phyloP scores from a whole-genome alignment of 1,140 invertebrate genomes.

The Copidosoma floridanum region DNA sequence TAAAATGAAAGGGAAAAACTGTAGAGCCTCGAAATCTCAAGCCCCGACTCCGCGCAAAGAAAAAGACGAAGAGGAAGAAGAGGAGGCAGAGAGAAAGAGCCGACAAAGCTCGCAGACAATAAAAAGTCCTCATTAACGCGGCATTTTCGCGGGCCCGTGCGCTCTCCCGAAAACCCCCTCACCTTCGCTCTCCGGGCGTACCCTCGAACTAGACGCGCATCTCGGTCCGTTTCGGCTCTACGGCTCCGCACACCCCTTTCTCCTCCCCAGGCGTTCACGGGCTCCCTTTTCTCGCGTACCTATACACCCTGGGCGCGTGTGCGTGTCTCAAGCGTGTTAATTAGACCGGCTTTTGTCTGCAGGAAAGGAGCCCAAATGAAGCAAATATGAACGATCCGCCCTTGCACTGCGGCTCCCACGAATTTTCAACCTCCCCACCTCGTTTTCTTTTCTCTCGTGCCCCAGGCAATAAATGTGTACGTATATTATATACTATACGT shows the following conservation, averaged over 20 bases:
- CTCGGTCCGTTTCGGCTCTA: conserved; percentile 5
- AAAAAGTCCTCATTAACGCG: neutral
- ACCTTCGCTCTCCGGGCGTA: neutral
- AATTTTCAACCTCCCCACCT: no score
- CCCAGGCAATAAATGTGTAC: no score
- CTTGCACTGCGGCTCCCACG: neutral
- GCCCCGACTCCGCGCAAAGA: neutral
- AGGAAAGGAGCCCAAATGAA: conserved; percentile 33
- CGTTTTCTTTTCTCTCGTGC: no score
- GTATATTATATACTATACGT: no score
- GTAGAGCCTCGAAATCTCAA: neutral
- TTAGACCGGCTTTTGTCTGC: conserved; percentile 46
- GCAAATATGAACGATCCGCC: conserved; percentile 37
- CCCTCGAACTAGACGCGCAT: neutral
- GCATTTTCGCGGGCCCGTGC: no score
- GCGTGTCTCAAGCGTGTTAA: conserved; percentile 45
- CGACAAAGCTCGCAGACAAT: neutral
- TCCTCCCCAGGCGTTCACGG: conserved; percentile 1
- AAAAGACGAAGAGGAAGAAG: neutral
- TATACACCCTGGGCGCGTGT: no score
- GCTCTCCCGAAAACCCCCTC: neutral
- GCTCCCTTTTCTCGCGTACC: neutral
- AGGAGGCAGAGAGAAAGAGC: neutral
- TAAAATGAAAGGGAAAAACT: neutral
- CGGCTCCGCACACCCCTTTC: no score